Conservation (phyloP, 1,140 invertebrate species). For the Apis mellifera region Amel_HAv3.1 CM009940.2:10184001-10184500, state of each 20-base stretch:
- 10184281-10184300: conserved; percentile 20
- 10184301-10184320: conserved; percentile 15
- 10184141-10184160: background rate
- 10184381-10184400: background rate
- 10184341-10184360: conserved; percentile 11
- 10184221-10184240: background rate
- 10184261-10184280: conserved; percentile 23
- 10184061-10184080: no score
- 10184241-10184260: conserved; percentile 29
- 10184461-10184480: background rate
- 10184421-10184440: background rate
- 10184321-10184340: conserved; percentile 11
- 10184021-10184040: no score
- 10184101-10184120: no score
- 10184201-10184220: background rate
- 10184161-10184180: background rate
- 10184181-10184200: no score
- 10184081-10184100: no score
- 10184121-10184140: no score
- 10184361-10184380: background rate
- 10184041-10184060: background rate
- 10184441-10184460: background rate
- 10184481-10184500: background rate
- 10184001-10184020: no score
- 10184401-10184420: background rate